Conservation (phyloP, 2,797 vertebrate genomes). For the Emydoidea blandingii region DNA sequence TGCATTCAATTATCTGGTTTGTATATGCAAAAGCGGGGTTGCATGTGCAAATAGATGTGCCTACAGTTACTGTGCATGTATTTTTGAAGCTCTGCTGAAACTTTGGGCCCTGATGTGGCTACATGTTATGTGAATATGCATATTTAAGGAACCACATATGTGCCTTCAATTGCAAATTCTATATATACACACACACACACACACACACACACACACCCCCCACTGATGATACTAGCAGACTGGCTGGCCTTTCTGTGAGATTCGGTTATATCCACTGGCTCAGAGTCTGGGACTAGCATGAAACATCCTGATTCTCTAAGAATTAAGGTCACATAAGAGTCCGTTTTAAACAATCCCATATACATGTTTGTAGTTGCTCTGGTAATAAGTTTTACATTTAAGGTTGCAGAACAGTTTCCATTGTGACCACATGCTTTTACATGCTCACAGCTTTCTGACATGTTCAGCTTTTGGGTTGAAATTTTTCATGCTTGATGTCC, state of each 20-base stretch:
- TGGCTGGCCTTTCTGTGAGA: background rate
- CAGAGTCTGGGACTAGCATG: background rate
- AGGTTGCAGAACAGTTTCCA: background rate
- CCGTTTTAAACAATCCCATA: background rate
- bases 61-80: background rate
- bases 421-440: background rate
- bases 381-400: background rate
- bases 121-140: background rate
- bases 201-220: too few species aligned
- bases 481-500: constrained; percentile 10
- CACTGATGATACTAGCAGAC: constrained; percentile 27
- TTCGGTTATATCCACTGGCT: background rate
- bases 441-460: constrained; percentile 3
- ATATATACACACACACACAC: background rate
- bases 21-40: background rate
- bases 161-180: background rate
- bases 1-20: background rate
- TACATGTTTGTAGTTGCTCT: background rate
- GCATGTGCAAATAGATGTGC: background rate
- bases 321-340: background rate
- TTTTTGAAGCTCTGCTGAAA: constrained; percentile 17
- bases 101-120: background rate
- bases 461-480: background rate
- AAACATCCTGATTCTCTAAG: background rate
- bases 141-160: background rate